Base-by-base conservation (phyloP, 2,113 vertebrate genomes). In the Cyphomyrus discorhynchus region DNA sequence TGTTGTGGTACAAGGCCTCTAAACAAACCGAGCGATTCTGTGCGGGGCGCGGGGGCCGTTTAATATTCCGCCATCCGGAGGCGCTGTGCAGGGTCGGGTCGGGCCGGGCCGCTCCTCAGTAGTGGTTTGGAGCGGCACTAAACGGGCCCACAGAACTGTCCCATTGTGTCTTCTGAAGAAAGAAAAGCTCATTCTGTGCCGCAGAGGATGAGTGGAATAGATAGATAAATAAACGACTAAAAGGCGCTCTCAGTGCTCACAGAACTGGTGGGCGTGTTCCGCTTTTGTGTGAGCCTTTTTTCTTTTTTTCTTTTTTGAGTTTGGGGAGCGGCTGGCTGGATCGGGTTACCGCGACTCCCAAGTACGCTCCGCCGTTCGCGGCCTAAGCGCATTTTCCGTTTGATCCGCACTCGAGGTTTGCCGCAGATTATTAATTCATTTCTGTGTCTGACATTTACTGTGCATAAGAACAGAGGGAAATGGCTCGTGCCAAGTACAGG, bases 151-250 rank as follows among this genome's bases (percentile, higher is more conserved):
- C 58, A 88, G 45, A 88, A 47, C 42, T 24, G 24, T 46, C 62
- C 62, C 45, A 45, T 70, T 88, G 88, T 70, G 58, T 19, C 39
- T 21, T 77, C 17, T 19, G 21, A 88, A 74, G 62, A 46, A 88
- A 58, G 56, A 88, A 88, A 47, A 47, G 62, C 58, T 70, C 9
- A 45, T 66, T 88, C 66, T 88, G 88, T 88, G 31, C 46, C 24
- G 45, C 45, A 19, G 62, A 27, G 39, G 39, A 17, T 52, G 31
- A 88, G 42, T 31, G 31, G 74, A 88, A 62, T 21, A 88, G 24
- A 88, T 62, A 15, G 31, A 88, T 88, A 27, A 85, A 85, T 47
- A 85, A 49, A 85, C 1, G 35, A 19, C 74, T 85, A 85, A 85
- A 85, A 85, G 21, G 42, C 42, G 5, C 39, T 45, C 46, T 47